Conservation (phyloP, 2,797 vertebrate genomes). For the Cynodonichthys magdalenae region DNA sequence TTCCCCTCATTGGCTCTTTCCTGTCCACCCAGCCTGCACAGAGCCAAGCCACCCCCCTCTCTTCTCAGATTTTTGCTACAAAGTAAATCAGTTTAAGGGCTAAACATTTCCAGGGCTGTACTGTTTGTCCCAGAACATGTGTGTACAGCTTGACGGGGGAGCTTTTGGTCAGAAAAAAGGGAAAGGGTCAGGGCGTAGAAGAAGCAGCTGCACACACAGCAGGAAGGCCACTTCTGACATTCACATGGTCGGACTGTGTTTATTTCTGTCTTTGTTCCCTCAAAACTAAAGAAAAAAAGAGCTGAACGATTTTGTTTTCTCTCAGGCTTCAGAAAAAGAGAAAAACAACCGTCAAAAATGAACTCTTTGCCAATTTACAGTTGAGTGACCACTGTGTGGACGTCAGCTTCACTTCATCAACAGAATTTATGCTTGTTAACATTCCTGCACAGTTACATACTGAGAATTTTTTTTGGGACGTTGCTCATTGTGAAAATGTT, state of each 20-base stretch:
- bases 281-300: too few species aligned
- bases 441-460: constrained; percentile 45
- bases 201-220: constrained; percentile 62
- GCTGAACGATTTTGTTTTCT: neutral
- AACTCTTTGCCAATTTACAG: constrained; percentile 34
- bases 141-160: constrained; percentile 42
- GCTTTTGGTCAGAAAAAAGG: neutral
- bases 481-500: too few species aligned
- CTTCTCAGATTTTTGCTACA: constrained; percentile 9
- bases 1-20: constrained; percentile 50
- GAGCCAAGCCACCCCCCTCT: constrained; percentile 74
- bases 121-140: constrained; percentile 6
- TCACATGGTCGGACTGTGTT: constrained; percentile 1
- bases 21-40: constrained; percentile 28
- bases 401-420: constrained; percentile 54
- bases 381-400: constrained; percentile 17
- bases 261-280: neutral
- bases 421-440: constrained; percentile 54
- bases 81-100: constrained; percentile 55
- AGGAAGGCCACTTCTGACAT: constrained; percentile 27
- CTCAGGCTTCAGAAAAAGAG: neutral
- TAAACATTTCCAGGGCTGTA: constrained; percentile 3
- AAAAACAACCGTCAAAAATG: neutral
- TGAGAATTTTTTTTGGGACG: neutral
- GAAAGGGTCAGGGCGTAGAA: constrained; percentile 29